A percentile compares a stretch with the other conserved stretches of the same genome.
phyloP scores from a whole-genome alignment of 2,797 vertebrate genomes.

The Allobates femoralis region DNA sequence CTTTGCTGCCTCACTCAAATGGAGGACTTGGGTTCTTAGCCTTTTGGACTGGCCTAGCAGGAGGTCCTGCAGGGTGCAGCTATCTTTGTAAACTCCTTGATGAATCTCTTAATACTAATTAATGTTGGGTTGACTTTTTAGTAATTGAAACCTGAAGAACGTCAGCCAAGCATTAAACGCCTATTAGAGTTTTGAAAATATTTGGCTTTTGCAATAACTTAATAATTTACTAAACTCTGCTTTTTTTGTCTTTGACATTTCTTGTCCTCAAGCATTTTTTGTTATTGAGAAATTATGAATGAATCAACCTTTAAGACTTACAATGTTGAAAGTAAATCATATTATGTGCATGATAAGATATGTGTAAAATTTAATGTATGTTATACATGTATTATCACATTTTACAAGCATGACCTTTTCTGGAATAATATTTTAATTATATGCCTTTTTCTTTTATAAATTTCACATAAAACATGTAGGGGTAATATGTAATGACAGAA shows the following conservation, averaged over 20 bases:
- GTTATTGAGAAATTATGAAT: conserved; percentile 1
- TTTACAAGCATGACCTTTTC: conserved; percentile 40
- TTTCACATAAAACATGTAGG: not conserved
- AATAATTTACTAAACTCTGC: not conserved
- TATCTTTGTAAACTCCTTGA: no score
- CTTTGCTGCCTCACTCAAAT: no score
- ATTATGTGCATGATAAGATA: not conserved
- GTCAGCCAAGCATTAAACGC: not conserved
- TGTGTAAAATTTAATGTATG: not conserved
- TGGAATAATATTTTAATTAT: not conserved
- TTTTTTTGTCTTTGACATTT: not conserved
- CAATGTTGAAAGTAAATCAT: accelerated
- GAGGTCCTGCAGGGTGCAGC: no score
- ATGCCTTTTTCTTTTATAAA: not conserved
- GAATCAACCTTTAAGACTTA: not conserved
- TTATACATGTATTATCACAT: conserved; percentile 16
- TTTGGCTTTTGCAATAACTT: conserved; percentile 13
- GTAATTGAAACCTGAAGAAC: conserved; percentile 13
- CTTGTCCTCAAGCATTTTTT: not conserved
- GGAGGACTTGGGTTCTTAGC: no score
- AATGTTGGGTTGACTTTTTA: conserved; percentile 3
- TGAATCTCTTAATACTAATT: not conserved
- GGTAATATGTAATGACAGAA: not conserved
- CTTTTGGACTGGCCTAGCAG: no score
- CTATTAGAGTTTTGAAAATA: conserved; percentile 12